Base-by-base conservation (phyloP, 2,888 invertebrate species). In the Melanotus villosus region DNA sequence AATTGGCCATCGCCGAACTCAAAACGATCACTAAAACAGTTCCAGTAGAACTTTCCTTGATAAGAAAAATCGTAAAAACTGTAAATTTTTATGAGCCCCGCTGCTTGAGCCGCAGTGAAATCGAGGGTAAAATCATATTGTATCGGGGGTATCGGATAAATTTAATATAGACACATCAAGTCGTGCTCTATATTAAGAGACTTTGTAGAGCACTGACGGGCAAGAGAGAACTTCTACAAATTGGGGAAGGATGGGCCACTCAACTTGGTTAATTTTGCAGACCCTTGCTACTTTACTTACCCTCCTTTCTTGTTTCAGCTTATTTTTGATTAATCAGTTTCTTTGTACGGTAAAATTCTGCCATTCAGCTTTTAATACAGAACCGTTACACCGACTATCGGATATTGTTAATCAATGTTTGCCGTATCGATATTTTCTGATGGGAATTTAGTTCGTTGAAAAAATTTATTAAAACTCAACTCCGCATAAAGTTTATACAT, bases 51-150 rank as follows among this genome's bases (percentile, higher is more conserved):
- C 32, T 43, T 60, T 38, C 2, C 10, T 52, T 52, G 62, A 62
- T 60, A 62, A 62, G 62, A 52, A 62, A 52, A 52, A 38, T 41
- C 62, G 38, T 62, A 62, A 62, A 62, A 54, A 56, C 54, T 23
- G 64, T 64, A 54, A 54, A 64, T 54, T 64, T 64, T 64, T 64
- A 64, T 41, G 54, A 43, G 16, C 43, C 21, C 32, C 36, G 41
- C 64, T 34, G 54, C 54, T 56, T 43, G 54, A 64, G 43, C 52
- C 41, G n/a, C 16, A 23, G 38, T 32, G 23, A 52, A 63, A 26
- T 63, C 34, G 62, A 52, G 62, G 52, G 36, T 63, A 52, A 63
- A 58, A 65, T 65, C 57, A 65, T 58, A 65, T 57, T 65, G 58
- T 58, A 65, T 65, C 56, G 57, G 32, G 43, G 45, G 64, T 65